Evolutionary conservation across 2,888 invertebrate genomes (phyloP).

Genomic region (Apamea crenata): DNA sequence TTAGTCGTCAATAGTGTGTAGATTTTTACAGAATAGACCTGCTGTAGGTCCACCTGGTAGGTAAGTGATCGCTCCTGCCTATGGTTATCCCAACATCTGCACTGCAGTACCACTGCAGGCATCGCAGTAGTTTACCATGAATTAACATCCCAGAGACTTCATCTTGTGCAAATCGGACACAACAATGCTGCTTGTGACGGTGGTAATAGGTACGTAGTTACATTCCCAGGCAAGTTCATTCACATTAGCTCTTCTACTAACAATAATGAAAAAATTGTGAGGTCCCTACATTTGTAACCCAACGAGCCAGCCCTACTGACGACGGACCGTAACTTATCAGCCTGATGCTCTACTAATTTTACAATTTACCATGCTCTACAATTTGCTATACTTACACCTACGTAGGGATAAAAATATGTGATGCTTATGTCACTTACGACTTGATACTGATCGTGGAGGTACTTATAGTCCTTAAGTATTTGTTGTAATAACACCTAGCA

Average conservation of each 20-base stretch:
- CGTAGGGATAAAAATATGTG: conserved; percentile 61
- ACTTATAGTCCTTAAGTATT: conserved; percentile 29
- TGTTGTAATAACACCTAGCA: conserved; percentile 18
- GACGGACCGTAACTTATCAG: conserved; percentile 58
- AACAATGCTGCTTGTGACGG: background rate
- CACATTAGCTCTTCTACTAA: background rate
- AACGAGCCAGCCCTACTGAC: conserved; percentile 46
- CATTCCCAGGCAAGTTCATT: background rate
- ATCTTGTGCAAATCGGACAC: background rate
- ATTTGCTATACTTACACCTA: conserved; percentile 64
- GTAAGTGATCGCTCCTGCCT: background rate
- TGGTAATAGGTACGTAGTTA: background rate
- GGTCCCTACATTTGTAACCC: background rate
- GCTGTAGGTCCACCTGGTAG: background rate
- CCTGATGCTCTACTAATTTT: conserved; percentile 64
- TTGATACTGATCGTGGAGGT: conserved; percentile 39
- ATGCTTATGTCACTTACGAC: conserved; percentile 47
- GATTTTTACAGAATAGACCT: too few species aligned
- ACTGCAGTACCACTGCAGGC: background rate
- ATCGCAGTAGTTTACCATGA: background rate
- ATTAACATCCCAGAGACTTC: background rate
- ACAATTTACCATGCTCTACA: conserved; percentile 67
- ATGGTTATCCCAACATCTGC: background rate
- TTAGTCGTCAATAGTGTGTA: too few species aligned
- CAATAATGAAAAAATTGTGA: background rate